A percentile compares a stretch with the other conserved stretches of the same genome.
phyloP scores from a whole-genome alignment of 2,113 vertebrate genomes.

The Boleophthalmus pectinirostris region DNA sequence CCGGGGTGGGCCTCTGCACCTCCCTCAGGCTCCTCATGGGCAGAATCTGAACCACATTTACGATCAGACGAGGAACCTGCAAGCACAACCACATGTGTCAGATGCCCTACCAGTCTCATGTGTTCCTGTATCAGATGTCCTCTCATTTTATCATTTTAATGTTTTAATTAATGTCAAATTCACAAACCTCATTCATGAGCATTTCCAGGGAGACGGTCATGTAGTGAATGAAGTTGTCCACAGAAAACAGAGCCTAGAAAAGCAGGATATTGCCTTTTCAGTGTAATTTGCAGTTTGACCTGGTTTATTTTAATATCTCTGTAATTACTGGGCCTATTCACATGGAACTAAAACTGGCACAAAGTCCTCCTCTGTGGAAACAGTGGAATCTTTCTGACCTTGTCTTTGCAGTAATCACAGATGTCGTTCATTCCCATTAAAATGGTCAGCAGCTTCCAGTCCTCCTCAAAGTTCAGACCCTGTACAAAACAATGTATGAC shows the following conservation, averaged over 20 bases:
- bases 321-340: too few relatives aligned
- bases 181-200: constrained; percentile 79
- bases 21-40: constrained; percentile 76
- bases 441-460: constrained; percentile 84
- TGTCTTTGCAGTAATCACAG: constrained; percentile 84
- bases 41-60: constrained; percentile 81
- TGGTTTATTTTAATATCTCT: too few relatives aligned
- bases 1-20: constrained; percentile 76
- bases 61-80: constrained; percentile 81
- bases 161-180: too few relatives aligned
- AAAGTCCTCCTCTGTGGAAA: too few relatives aligned
- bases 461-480: constrained; percentile 77
- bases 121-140: too few relatives aligned
- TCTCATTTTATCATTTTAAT: too few relatives aligned
- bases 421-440: constrained; percentile 84
- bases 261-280: too few relatives aligned
- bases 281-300: too few relatives aligned
- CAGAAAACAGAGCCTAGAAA: constrained; percentile 75
- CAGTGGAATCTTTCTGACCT: constrained; percentile 46
- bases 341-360: too few relatives aligned
- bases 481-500: constrained; percentile 31
- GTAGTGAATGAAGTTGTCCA: constrained; percentile 79
- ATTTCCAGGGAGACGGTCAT: constrained; percentile 79
- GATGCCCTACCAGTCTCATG: too few relatives aligned
- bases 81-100: neutral